Conservation (phyloP, 2,888 invertebrate species). For the Tachina fera region DNA sequence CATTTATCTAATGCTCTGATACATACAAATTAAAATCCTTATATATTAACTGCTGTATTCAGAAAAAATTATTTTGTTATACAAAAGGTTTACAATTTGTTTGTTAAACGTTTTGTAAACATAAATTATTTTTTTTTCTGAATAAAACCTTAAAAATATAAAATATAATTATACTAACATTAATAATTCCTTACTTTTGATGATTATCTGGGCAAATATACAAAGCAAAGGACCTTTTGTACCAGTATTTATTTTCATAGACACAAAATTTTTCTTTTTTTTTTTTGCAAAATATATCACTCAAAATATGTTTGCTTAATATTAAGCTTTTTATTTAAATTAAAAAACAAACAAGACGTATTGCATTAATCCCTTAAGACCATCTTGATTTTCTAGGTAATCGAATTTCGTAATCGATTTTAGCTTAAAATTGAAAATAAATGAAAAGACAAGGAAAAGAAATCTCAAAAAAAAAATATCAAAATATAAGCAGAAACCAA, state of each 20-base stretch:
- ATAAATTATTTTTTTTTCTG: no score
- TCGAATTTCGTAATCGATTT: constrained; percentile 59
- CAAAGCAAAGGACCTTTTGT: background rate
- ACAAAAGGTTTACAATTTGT: no score
- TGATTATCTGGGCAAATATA: no score
- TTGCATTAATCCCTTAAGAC: constrained; percentile 57
- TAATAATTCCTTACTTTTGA: no score
- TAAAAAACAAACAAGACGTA: background rate
- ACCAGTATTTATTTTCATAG: background rate
- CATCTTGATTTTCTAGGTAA: constrained; percentile 62
- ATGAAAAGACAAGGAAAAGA: constrained; percentile 6
- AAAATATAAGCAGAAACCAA: background rate
- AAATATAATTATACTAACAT: no score
- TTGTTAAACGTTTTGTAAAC: no score
- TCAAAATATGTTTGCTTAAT: background rate
- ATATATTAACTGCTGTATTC: no score
- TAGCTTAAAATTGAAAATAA: constrained; percentile 30
- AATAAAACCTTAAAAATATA: no score
- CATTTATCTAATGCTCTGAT: no score
- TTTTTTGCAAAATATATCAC: background rate
- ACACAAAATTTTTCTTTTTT: background rate
- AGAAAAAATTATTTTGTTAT: no score
- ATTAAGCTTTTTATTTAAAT: background rate
- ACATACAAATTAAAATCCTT: no score
- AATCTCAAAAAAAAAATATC: background rate